A percentile compares a stretch with the other conserved stretches of the same genome.
These are phyloP conservation scores for Thalassophryne amazonica DNA, from an alignment of 2,797 vertebrate genomes.

Conservation along the genomic window DNA sequence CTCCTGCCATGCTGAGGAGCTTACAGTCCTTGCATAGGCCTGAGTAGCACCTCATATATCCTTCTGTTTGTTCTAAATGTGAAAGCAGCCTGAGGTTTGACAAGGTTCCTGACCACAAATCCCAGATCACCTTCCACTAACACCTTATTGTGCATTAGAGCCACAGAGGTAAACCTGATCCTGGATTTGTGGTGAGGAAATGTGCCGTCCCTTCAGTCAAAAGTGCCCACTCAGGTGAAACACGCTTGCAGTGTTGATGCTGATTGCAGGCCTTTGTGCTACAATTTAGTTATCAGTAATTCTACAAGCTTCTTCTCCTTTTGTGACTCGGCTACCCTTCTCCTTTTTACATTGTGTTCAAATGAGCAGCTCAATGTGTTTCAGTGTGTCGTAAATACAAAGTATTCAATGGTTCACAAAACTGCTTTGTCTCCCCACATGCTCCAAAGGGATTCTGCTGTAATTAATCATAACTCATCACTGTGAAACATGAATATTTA, in stretches of 20 bases:
- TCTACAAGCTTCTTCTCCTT: neutral
- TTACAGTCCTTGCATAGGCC: conserved; percentile 25
- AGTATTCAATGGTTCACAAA: conserved; percentile 9
- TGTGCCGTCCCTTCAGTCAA: conserved; percentile 50
- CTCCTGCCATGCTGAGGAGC: conserved; percentile 20
- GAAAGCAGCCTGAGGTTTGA: conserved; percentile 43
- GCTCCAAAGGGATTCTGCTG: neutral
- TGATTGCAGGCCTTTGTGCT: conserved; percentile 34
- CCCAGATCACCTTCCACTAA: conserved; percentile 55
- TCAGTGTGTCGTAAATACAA: conserved; percentile 14
- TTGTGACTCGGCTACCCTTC: conserved; percentile 7
- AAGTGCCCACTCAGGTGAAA: conserved; percentile 62
- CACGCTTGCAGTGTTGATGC: conserved; percentile 52
- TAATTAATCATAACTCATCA: neutral
- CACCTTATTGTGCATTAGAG: conserved; percentile 57
- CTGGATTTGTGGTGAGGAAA: conserved; percentile 48
- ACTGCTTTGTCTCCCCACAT: neutral
- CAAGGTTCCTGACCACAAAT: conserved; percentile 46
- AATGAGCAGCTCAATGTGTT: neutral
- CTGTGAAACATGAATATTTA: neutral
- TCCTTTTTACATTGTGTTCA: conserved; percentile 5
- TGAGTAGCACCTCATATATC: conserved; percentile 17
- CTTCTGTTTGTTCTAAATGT: conserved; percentile 38
- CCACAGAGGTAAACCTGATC: conserved; percentile 52
- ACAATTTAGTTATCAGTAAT: conserved; percentile 13